phyloP scores from a whole-genome alignment of 2,888 invertebrate species.

The Polymixis lichenea region DNA sequence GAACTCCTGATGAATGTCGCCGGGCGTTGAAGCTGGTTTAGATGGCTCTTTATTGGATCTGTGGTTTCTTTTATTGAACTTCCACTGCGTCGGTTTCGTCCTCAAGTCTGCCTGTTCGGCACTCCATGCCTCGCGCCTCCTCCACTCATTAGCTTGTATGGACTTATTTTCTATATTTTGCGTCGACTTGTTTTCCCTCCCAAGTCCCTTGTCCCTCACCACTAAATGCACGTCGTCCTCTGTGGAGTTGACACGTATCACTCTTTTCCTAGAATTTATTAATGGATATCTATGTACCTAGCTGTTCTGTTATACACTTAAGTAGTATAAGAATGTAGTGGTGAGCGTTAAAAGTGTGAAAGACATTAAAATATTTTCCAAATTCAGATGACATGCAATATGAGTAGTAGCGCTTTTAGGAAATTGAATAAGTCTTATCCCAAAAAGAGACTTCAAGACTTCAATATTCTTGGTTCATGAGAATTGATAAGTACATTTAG shows the following conservation, averaged over 20 bases:
- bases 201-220: constrained; percentile 93
- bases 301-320: constrained; percentile 76
- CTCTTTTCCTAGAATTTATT: constrained; percentile 93
- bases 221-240: constrained; percentile 94
- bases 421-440: neutral
- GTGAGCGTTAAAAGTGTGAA: constrained; percentile 29
- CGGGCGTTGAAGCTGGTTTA: constrained; percentile 87
- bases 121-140: constrained; percentile 96
- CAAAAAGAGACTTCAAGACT: constrained; percentile 24
- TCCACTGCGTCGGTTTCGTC: constrained; percentile 93
- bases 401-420: neutral
- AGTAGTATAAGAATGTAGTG: constrained; percentile 47
- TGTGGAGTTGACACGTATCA: constrained; percentile 93
- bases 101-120: constrained; percentile 93
- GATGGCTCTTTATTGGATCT: constrained; percentile 88
- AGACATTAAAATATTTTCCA: constrained; percentile 32
- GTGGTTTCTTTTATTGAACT: constrained; percentile 92
- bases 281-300: constrained; percentile 90
- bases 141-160: constrained; percentile 94
- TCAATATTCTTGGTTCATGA: neutral
- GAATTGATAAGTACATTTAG: neutral
- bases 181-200: constrained; percentile 94
- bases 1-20: constrained; percentile 87
- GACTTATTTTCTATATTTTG: constrained; percentile 94
- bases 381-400: constrained; percentile 54